phyloP scores from a whole-genome alignment of 2,113 vertebrate species.

The Callithrix jacchus region DNA sequence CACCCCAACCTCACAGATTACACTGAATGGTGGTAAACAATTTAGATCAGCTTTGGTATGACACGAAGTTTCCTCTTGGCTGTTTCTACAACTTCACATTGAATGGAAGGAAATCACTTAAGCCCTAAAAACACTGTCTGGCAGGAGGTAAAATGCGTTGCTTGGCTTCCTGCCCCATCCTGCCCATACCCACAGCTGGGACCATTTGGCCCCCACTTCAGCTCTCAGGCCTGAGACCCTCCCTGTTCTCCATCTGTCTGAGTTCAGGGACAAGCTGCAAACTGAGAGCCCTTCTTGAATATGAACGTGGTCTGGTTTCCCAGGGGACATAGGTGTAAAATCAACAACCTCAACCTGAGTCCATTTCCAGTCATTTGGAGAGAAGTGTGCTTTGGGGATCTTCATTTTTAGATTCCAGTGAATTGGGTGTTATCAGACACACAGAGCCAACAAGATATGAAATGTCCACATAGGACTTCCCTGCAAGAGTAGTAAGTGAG shows the following conservation, averaged over 20 bases:
- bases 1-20: background rate
- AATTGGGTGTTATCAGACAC: background rate
- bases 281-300: background rate
- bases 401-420: background rate
- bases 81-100: constrained; percentile 61
- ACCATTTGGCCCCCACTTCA: background rate
- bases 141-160: constrained; percentile 59
- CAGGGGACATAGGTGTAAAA: background rate
- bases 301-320: background rate
- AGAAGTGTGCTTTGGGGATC: background rate
- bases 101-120: constrained; percentile 74
- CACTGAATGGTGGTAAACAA: constrained; percentile 54
- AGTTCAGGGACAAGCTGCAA: background rate
- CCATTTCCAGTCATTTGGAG: background rate
- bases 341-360: background rate
- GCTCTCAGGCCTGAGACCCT: background rate
- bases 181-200: constrained; percentile 53
- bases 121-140: constrained; percentile 63
- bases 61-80: constrained; percentile 71
- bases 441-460: background rate
- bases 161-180: constrained; percentile 57
- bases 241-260: background rate
- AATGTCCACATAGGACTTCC: background rate
- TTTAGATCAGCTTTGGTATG: constrained; percentile 56
- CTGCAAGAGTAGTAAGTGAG: background rate